A percentile compares a stretch with the other conserved stretches of the same genome.
These are phyloP conservation scores for Eriocheir sinensis DNA, from an alignment of 1,140 invertebrate species.

Conservation along the genomic window DNA sequence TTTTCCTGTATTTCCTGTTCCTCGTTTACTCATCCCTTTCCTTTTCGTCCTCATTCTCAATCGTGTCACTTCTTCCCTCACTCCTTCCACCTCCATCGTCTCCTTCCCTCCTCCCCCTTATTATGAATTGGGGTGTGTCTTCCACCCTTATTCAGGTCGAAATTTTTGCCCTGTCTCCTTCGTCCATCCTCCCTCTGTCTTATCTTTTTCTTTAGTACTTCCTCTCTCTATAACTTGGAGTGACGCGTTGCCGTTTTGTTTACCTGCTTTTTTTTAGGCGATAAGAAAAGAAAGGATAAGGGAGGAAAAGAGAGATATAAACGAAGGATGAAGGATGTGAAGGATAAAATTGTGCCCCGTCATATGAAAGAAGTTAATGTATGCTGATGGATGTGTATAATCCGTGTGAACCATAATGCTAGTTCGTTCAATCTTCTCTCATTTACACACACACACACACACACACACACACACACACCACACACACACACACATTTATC, in stretches of 20 bases:
- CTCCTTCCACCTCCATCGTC: not conserved
- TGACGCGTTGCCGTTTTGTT: not conserved
- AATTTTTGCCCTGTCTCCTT: not conserved
- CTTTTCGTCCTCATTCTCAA: not conserved
- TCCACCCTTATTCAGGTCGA: not conserved
- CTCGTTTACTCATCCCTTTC: not conserved
- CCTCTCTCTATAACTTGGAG: not conserved
- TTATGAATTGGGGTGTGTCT: not conserved
- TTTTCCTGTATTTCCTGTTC: not conserved
- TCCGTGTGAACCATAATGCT: not conserved
- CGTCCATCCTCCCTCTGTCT: not conserved
- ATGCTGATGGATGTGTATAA: constrained; percentile 43
- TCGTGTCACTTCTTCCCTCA: not conserved
- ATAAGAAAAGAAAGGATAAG: not conserved
- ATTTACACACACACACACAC: not conserved
- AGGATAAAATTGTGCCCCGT: not conserved
- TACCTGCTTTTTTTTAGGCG: no score
- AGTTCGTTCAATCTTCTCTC: not conserved
- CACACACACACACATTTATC: no score
- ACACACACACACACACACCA: no score
- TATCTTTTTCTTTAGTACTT: not conserved
- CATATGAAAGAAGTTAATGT: constrained; percentile 39
- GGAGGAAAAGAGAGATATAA: not conserved
- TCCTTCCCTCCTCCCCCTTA: not conserved
- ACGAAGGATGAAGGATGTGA: not conserved